Evolutionary conservation across 1,140 invertebrate species (phyloP), one percentile per base, ranked within the genome.

Genomic region (Neodiprion lecontei): DNA sequence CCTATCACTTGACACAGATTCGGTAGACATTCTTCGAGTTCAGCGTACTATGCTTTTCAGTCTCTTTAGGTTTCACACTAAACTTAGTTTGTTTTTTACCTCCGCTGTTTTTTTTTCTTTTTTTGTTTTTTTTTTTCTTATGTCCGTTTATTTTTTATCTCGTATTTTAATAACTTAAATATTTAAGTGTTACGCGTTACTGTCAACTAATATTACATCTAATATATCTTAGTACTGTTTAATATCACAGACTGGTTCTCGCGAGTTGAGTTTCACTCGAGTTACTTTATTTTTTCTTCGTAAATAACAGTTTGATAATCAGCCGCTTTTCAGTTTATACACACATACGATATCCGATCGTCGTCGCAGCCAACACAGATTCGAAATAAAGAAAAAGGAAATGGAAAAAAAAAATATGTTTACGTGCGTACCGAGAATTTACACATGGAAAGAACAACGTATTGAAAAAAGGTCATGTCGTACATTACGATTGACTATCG

Each of bases 161-260:
- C 28, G 28, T 40, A 40, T 4, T 12, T 61, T 61, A 61, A 61
- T 61, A 61, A 61, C 68, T 47, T 69, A 69, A 12, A 14, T 28
- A 47, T 17, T 69, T 28, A 23, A 47, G 74, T 73, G 74, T 74
- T 68, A 74, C 76, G 69, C 68, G 75, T 72, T 69, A 79, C 74
- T 77, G 66, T 76, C 69, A 49, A 48, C 40, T 72, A 75, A 49
- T 67, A 67, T 61, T 70, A 73, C 77, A 53, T 21, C 71, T 72
- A 73, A 76, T 76, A 74, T 80, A 81, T 73, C 72, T 83, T 84
- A 82, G 81, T 86, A 86, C 81, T 82, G 84, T 78, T 85, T 86
- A 87, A 81, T 88, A 88, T 88, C 87, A 88, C 87, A 87, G 87
- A 87, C 80, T 83, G 79, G 76, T 84, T 61, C 53, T 61, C 53